Base-by-base conservation (phyloP, 2,113 vertebrate species). In the Dunckerocampus dactyliophorus region DNA sequence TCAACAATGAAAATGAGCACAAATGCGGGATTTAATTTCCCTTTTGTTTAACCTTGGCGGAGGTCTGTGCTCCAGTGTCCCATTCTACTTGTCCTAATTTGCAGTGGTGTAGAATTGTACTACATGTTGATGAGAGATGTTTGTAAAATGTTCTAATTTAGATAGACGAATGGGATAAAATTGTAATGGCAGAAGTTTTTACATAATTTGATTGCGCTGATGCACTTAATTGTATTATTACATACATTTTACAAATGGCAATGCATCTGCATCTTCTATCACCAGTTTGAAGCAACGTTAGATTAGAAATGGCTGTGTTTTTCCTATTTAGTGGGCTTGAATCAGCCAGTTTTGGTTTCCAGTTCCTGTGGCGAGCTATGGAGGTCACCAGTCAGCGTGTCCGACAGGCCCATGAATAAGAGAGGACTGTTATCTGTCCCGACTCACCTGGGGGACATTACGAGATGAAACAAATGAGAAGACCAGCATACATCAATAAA, bases 361-460 rank as follows among this genome's bases (percentile, higher is more conserved):
- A 65, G 67, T 67, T 71, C 80, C 72, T 53, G 24, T 64, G 60
- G 65, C 59, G 46, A 64, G 63, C 60, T 19, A 60, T 51, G 49
- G 21, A 70, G 59, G 75, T 72, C 79, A 80, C 67, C 43, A 83
- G 73, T 82, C 71, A 81, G 62, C 0, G 37, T 67, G 71, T 77
- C 56, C 6, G 68, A 87, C 82, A 82, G 71, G 48, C 39, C 69
- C 71, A 80, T 80, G 83, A 85, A 87, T 85, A 80, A 85, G 77
- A 65, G 69, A 79, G 67, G 50, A 75, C 59, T 3, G 46, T 72
- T 77, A 81, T 79, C 78, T 80, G 75, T 81, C 79, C 64, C 43
- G 37, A 45, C 72, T 72, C 72, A 80, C 74, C 74, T 14, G 8
- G 63, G 39, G 66, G 73, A 79, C 63, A 77, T 59, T 39, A 69